A percentile compares a stretch with the other conserved stretches of the same genome.
These are phyloP conservation scores for Chloromyia formosa DNA, from an alignment of 2,888 invertebrate genomes.

Conservation along the genomic window DNA sequence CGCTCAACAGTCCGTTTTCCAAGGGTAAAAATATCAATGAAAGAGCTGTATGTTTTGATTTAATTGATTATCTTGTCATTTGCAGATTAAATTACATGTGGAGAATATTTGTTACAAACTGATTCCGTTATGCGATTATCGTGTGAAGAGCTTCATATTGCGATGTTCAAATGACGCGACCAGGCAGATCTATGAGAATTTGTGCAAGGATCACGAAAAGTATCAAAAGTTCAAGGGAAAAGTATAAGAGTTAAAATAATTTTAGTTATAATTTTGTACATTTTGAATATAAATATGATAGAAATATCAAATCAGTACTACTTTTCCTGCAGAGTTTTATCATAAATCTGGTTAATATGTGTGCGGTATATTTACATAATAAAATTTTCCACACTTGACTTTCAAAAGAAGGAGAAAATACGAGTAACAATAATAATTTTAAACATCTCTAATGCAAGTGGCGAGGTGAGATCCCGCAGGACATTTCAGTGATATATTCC, in stretches of 20 bases:
- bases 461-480: too few relatives aligned
- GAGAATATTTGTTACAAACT: constrained; percentile 61
- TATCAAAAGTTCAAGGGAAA: constrained; percentile 63
- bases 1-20: constrained; percentile 61
- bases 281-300: too few relatives aligned
- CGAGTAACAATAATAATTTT: too few relatives aligned
- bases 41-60: constrained; percentile 1
- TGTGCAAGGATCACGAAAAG: constrained; percentile 61
- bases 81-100: constrained; percentile 61
- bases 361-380: too few relatives aligned
- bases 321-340: too few relatives aligned
- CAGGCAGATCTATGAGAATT: constrained; percentile 58
- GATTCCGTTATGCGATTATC: constrained; percentile 61
- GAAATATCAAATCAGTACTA: too few relatives aligned
- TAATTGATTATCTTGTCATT: constrained; percentile 21
- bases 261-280: background rate
- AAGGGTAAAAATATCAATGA: constrained; percentile 55
- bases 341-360: too few relatives aligned
- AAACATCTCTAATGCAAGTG: too few relatives aligned
- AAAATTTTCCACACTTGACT: too few relatives aligned
- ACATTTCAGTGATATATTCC: too few relatives aligned
- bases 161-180: constrained; percentile 62
- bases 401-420: too few relatives aligned
- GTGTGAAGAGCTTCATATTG: constrained; percentile 60
- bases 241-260: constrained; percentile 53